These are phyloP conservation scores for Copsychus sechellarum DNA, from an alignment of 2,113 vertebrate genomes.

Conservation along the genomic window DNA sequence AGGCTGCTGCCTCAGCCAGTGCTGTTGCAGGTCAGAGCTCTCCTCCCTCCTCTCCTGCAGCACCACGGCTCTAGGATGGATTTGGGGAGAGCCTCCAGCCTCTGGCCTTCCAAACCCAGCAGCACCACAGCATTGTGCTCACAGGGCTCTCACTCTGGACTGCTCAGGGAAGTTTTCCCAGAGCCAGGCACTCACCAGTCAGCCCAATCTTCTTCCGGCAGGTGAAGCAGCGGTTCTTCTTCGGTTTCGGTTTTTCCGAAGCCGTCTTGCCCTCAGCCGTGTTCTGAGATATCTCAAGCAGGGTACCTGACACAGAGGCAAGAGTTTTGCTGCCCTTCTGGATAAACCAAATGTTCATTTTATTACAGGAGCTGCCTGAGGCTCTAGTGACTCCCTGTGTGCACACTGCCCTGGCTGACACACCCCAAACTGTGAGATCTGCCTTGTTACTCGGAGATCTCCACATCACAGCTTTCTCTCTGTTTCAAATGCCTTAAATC, in stretches of 20 bases:
- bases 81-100: neutral
- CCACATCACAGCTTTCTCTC: neutral
- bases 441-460: neutral
- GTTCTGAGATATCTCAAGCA: constrained; percentile 75
- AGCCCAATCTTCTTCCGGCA: constrained; percentile 91
- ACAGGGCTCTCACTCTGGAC: neutral
- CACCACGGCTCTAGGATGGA: accelerated
- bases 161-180: neutral
- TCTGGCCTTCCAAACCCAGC: neutral
- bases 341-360: neutral
- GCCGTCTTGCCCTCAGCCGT: constrained; percentile 79
- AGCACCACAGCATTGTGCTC: neutral
- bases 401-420: neutral
- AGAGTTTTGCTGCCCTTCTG: neutral
- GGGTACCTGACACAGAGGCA: constrained; percentile 65
- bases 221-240: constrained; percentile 89
- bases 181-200: constrained; percentile 76
- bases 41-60: neutral
- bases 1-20: neutral
- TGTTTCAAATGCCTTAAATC: neutral
- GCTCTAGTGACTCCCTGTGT: neutral
- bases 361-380: neutral
- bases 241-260: constrained; percentile 80
- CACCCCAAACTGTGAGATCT: neutral
- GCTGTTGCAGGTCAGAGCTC: accelerated